phyloP scores from a whole-genome alignment of 2,888 invertebrate species.

The Netelia fuscicornis region DNA sequence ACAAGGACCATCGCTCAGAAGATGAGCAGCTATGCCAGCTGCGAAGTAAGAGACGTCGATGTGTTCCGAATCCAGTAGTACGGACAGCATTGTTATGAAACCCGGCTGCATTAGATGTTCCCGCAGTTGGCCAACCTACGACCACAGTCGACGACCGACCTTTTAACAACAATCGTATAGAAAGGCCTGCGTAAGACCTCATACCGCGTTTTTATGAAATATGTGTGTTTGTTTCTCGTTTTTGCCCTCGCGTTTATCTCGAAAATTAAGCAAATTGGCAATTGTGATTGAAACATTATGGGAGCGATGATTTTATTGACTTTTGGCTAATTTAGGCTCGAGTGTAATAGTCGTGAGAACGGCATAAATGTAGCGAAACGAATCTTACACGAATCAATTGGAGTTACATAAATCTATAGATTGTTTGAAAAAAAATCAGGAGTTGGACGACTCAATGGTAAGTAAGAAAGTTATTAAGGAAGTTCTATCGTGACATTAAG shows the following conservation, averaged over 20 bases:
- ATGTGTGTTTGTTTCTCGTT: background rate
- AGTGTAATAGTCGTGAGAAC: no score
- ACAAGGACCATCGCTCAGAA: conserved; percentile 87
- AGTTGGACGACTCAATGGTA: no score
- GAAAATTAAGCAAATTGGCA: background rate
- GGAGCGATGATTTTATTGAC: no score
- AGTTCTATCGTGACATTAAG: no score
- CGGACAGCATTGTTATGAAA: conserved; percentile 86
- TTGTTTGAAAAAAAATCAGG: no score
- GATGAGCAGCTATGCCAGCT: conserved; percentile 90
- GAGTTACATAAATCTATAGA: no score
- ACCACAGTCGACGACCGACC: conserved; percentile 60
- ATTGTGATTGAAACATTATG: no score
- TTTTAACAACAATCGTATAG: conserved; percentile 66
- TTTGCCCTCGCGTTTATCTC: background rate
- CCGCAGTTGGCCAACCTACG: conserved; percentile 86
- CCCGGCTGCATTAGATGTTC: conserved; percentile 86
- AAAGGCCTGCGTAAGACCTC: conserved; percentile 48
- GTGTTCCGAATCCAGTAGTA: conserved; percentile 87
- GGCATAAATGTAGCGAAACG: no score
- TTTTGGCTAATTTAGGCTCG: no score
- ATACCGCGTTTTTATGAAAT: conserved; percentile 29
- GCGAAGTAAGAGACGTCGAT: conserved; percentile 91
- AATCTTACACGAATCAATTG: no score
- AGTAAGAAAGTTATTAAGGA: no score